A percentile compares a stretch with the other conserved stretches of the same genome.
Evolutionary conservation across 2,113 vertebrate genomes (phyloP).

Genomic region (Ptyas mucosa): DNA sequence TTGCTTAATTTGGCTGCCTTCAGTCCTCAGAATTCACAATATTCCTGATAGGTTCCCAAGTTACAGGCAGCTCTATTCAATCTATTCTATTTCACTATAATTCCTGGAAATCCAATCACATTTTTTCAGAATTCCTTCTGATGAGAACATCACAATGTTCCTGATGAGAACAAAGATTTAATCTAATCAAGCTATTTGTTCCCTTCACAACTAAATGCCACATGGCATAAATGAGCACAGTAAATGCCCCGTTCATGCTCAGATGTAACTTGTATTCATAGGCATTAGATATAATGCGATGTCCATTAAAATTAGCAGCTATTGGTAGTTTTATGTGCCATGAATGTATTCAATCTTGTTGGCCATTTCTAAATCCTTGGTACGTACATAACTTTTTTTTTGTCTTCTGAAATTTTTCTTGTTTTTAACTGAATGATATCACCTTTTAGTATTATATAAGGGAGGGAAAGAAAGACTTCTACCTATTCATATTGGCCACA

Average conservation of each 20-base stretch:
- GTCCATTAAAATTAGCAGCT: not conserved
- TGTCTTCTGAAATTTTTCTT: not conserved
- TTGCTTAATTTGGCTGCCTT: not conserved
- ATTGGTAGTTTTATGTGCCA: not conserved
- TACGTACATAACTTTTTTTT: not conserved
- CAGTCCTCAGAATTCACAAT: not conserved
- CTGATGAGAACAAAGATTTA: not conserved
- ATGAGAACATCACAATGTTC: not conserved
- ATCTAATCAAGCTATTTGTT: not conserved
- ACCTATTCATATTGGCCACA: not conserved
- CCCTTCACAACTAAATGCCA: not conserved
- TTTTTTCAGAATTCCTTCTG: not conserved
- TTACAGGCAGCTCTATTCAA: not conserved
- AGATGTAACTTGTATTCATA: not conserved
- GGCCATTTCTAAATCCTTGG: not conserved
- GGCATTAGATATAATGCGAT: not conserved
- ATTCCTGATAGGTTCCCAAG: not conserved
- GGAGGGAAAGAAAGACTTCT: not conserved
- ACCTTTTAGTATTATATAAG: not conserved
- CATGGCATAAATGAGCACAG: not conserved
- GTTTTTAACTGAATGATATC: not conserved
- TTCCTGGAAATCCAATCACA: not conserved
- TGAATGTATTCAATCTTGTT: not conserved
- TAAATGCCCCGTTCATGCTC: not conserved
- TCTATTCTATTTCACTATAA: not conserved